Conservation (phyloP, 1,140 invertebrate species). For the Papilio polytes region DNA sequence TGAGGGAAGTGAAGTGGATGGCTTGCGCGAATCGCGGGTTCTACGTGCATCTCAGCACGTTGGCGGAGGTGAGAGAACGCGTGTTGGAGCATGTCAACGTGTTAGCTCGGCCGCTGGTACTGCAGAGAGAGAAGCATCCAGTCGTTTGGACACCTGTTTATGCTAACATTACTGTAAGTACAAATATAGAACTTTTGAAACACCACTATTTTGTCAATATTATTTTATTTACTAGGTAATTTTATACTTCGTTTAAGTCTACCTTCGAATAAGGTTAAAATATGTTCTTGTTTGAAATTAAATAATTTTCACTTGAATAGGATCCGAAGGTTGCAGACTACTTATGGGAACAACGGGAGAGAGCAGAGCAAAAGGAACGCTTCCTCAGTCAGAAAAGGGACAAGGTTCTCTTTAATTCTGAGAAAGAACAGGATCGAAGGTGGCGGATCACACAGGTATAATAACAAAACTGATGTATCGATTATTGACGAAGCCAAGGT, state of each 20-base stretch:
- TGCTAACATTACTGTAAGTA: conserved; percentile 92
- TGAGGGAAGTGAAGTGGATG: conserved; percentile 96
- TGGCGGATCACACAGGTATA: conserved; percentile 79
- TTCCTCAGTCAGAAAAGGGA: conserved; percentile 86
- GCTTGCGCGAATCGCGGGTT: conserved; percentile 97
- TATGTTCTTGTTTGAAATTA: not conserved
- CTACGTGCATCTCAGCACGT: conserved; percentile 96
- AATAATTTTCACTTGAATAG: conserved; percentile 67
- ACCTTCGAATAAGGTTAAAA: not conserved
- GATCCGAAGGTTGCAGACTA: conserved; percentile 95
- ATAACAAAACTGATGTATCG: not conserved
- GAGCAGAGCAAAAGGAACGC: conserved; percentile 89
- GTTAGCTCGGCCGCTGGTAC: conserved; percentile 94
- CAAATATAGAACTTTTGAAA: not conserved
- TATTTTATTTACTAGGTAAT: not conserved
- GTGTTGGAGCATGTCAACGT: conserved; percentile 96
- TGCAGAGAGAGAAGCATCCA: conserved; percentile 91
- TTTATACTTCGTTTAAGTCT: not conserved
- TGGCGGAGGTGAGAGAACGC: conserved; percentile 97
- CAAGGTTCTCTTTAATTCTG: conserved; percentile 82
- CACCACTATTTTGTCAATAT: no score
- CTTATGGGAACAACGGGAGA: conserved; percentile 93
- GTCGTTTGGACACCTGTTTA: conserved; percentile 97
- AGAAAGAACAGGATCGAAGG: conserved; percentile 84
- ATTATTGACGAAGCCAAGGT: not conserved